Evolutionary conservation across 2,797 vertebrate genomes (phyloP).

Genomic region (Chloroceryle inda): DNA sequence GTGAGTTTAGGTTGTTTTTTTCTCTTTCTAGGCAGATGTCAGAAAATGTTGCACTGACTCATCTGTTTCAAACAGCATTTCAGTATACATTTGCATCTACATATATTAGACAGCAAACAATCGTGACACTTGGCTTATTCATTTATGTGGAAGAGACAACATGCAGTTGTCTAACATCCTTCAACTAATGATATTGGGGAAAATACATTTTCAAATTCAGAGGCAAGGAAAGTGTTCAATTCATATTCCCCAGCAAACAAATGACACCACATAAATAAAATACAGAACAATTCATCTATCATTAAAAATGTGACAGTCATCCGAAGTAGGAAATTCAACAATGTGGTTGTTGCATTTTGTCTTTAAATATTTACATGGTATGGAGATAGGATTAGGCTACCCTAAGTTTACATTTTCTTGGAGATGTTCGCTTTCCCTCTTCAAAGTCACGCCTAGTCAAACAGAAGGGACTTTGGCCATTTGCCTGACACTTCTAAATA

Average conservation of each 20-base stretch:
- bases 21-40: conserved; percentile 7
- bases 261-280: conserved; percentile 73
- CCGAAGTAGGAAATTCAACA: conserved; percentile 41
- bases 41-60: conserved; percentile 82
- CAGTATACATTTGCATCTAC: conserved; percentile 36
- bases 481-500: not conserved
- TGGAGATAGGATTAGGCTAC: not conserved
- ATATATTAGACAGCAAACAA: conserved; percentile 39
- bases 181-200: conserved; percentile 22
- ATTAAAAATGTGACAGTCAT: conserved; percentile 67
- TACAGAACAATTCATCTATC: conserved; percentile 67
- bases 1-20: rapidly evolving
- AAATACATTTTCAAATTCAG: conserved; percentile 70
- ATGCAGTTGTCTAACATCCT: conserved; percentile 70
- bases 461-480: not conserved
- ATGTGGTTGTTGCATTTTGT: conserved; percentile 11
- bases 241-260: conserved; percentile 61
- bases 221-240: conserved; percentile 80
- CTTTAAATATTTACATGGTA: conserved; percentile 58
- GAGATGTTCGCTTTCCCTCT: not conserved
- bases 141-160: conserved; percentile 62
- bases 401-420: not conserved
- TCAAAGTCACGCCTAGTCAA: not conserved
- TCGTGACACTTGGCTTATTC: conserved; percentile 34
- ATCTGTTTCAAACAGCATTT: conserved; percentile 80